phyloP scores from a whole-genome alignment of 2,113 vertebrate species.

The Oenanthe oenanthe region DNA sequence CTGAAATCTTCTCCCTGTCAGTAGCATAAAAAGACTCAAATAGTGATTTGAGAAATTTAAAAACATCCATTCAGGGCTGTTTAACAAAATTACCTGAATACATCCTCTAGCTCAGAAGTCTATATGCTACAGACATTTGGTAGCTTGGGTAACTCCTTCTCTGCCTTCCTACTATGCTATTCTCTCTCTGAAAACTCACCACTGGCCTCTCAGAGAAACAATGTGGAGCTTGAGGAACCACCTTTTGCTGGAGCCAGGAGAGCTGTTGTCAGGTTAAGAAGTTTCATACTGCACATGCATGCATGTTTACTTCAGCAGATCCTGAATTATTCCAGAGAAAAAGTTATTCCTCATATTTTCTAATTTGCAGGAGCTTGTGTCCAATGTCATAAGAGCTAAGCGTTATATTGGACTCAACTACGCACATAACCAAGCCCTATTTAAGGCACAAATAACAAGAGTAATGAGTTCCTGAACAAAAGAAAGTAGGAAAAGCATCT shows the following conservation, averaged over 20 bases:
- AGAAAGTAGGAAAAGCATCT: slow-evolving; percentile 71
- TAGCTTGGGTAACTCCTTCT: not conserved
- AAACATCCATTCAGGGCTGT: not conserved
- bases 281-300: not conserved
- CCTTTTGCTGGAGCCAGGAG: not conserved
- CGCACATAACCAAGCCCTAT: not conserved
- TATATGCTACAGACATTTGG: not conserved
- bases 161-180: not conserved
- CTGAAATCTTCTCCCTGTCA: not conserved
- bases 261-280: not conserved
- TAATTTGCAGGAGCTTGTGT: not conserved
- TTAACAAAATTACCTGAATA: not conserved
- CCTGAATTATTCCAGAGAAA: not conserved
- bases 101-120: not conserved
- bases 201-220: not conserved
- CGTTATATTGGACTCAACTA: not conserved
- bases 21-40: not conserved
- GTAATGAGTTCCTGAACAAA: slow-evolving; percentile 10
- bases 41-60: not conserved
- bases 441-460: not conserved
- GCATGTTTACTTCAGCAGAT: not conserved
- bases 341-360: not conserved
- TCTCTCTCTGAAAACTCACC: accelerated
- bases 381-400: not conserved
- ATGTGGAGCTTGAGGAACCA: accelerated